Conservation (phyloP, 2,797 vertebrate genomes). For the Trichosurus vulpecula region DNA sequence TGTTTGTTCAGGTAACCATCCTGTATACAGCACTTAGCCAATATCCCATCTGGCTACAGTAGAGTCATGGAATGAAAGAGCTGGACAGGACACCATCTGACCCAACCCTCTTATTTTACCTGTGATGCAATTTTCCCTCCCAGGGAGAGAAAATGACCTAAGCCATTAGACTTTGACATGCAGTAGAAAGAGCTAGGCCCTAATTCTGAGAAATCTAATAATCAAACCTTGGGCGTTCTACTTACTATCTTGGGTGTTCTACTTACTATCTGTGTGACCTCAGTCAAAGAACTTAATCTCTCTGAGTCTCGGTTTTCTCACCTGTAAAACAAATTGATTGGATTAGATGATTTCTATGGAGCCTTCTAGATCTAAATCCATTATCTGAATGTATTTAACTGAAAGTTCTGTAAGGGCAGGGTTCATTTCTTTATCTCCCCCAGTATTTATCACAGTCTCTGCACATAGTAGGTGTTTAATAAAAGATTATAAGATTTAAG, state of each 20-base stretch:
- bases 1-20: background rate
- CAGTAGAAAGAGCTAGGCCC: background rate
- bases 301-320: background rate
- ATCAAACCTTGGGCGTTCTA: background rate
- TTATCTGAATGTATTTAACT: background rate
- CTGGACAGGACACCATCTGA: background rate
- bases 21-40: background rate
- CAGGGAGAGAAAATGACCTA: background rate
- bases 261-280: background rate
- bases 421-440: background rate
- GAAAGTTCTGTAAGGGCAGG: background rate
- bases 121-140: background rate
- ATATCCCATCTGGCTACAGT: background rate
- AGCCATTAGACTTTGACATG: background rate
- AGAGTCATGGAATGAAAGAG: background rate
- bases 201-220: background rate
- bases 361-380: background rate
- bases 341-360: background rate
- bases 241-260: background rate
- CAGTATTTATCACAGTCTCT: background rate
- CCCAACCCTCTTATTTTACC: background rate
- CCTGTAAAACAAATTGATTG: background rate
- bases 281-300: background rate
- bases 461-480: background rate
- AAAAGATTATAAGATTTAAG: background rate